phyloP scores from a whole-genome alignment of 1,140 invertebrate species.

The Drosophila micromelanica region DNA sequence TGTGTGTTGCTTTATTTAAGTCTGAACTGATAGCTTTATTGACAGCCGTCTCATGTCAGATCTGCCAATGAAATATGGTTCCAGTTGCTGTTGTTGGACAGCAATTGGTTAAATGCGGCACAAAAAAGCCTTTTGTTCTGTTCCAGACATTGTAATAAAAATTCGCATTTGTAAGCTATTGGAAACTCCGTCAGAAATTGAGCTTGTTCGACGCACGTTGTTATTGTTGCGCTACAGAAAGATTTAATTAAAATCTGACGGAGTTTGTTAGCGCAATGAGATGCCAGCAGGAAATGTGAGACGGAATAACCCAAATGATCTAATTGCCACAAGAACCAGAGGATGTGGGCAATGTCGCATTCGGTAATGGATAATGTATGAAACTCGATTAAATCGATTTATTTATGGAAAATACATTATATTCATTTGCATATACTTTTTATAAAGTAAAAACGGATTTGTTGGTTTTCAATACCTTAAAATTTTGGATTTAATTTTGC shows the following conservation, averaged over 20 bases:
- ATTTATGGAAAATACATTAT: constrained; percentile 17
- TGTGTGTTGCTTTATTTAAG: constrained; percentile 53
- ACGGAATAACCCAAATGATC: constrained; percentile 78
- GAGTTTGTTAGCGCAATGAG: constrained; percentile 56
- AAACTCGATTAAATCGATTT: constrained; percentile 49
- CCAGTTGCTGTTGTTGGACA: constrained; percentile 28
- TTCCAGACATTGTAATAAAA: constrained; percentile 40
- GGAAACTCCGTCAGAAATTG: constrained; percentile 68
- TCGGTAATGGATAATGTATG: constrained; percentile 20
- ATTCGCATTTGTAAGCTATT: constrained; percentile 50
- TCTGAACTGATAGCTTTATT: constrained; percentile 67
- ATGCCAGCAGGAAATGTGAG: constrained; percentile 69
- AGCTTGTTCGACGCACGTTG: constrained; percentile 34
- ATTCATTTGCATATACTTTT: not conserved
- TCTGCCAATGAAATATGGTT: constrained; percentile 71
- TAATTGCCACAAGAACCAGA: constrained; percentile 62
- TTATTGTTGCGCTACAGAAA: constrained; percentile 40
- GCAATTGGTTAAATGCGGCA: constrained; percentile 45
- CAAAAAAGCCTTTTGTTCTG: constrained; percentile 69
- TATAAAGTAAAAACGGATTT: not conserved
- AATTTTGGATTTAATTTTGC: no score
- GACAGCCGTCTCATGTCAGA: constrained; percentile 71
- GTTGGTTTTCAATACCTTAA: no score
- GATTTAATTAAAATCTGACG: constrained; percentile 78
- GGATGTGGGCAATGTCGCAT: constrained; percentile 55